Base-by-base conservation (phyloP, 2,888 invertebrate species). In the Hypomecis punctinalis region DNA sequence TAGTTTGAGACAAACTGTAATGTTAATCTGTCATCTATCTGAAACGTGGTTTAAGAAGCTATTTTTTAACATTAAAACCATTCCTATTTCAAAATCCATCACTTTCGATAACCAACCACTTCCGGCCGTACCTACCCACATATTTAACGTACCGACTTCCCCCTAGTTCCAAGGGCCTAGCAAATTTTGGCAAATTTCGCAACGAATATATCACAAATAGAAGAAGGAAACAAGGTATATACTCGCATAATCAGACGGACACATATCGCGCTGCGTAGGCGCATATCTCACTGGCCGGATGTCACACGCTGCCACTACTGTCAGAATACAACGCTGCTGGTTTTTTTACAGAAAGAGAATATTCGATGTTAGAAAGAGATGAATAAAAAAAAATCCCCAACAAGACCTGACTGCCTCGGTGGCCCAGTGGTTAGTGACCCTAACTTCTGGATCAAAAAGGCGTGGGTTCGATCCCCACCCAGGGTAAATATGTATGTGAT, bases 111-210 rank as follows among this genome's bases (percentile, higher is more conserved):
- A 11, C 9, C 8, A 23, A 33, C 46, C 13, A 36, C 35, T 54
- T 54, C 61, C 54, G 40, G 45, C 11, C 45, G 39, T 36, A 33
- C 42, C 39, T 33, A 37, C n/a, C 35, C 47, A 45, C 52, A 23
- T 42, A 52, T 7, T 9, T 52, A 33, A 23, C n/a, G 40, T 52
- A 45, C 40, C 33, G n/a, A 36, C 37, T 48, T 65, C 52, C 62
- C 49, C 40, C 35, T 64, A 62, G 61, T 33, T 53, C 56, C 52
- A 63, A 66, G 64, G 63, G 59, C 61, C 49, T 56, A 58, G 70
- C 69, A 68, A 73, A 79, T 79, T 87, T 91, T 86, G 88, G 86
- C 88, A 85, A 70, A 82, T 91, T 91, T 91, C 89, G 90, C 91
- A 91, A 91, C 69, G 69, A 69, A 58, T 82, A 11, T 23, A 4